Percentiles rank a stretch among this genome's conserved stretches.
phyloP scores from a whole-genome alignment of 2,113 vertebrate species.

The Muscicapa adusta region DNA sequence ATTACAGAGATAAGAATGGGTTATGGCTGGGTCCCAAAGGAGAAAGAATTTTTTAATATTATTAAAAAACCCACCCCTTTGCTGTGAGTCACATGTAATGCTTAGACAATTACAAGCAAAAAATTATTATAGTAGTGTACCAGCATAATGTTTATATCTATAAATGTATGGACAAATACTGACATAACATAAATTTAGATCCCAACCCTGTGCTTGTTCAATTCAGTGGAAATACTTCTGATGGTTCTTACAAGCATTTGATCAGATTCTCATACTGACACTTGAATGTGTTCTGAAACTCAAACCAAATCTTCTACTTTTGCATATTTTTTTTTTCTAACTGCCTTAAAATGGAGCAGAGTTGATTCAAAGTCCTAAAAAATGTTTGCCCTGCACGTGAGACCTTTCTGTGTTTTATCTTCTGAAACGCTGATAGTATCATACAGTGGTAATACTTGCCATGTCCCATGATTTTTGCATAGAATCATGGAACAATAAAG shows the following conservation, averaged over 20 bases:
- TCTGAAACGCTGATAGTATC: background rate
- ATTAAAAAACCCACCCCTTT: background rate
- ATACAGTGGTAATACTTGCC: background rate
- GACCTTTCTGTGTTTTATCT: background rate
- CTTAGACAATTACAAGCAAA: background rate
- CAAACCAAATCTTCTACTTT: background rate
- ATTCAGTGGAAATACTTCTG: background rate
- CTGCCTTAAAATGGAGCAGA: background rate
- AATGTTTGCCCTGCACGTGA: background rate
- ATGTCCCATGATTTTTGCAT: background rate
- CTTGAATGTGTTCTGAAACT: background rate
- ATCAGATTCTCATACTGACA: background rate
- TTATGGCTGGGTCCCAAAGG: background rate
- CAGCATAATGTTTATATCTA: background rate
- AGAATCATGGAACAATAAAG: background rate
- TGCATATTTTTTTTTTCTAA: background rate
- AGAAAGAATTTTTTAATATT: background rate
- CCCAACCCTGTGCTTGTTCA: background rate
- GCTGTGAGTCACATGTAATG: background rate
- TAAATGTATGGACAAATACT: background rate
- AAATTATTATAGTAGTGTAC: background rate
- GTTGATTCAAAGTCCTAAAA: background rate
- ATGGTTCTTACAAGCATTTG: background rate
- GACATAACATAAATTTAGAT: background rate
- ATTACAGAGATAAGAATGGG: background rate